phyloP scores from a whole-genome alignment of 2,113 vertebrate genomes.

The Pangasianodon hypophthalmus region DNA sequence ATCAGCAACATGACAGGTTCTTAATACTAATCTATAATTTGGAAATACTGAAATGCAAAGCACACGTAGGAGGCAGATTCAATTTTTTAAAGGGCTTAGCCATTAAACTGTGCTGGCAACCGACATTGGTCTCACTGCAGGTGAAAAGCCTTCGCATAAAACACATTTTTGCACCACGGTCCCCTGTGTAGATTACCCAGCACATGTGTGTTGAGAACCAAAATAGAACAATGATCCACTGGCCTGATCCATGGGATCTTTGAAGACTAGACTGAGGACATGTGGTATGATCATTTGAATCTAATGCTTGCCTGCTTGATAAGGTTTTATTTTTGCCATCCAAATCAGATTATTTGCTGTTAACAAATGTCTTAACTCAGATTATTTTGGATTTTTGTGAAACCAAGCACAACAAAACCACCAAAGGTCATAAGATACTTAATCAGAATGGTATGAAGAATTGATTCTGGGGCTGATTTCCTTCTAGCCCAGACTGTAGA shows the following conservation, averaged over 20 bases:
- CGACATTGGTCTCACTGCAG: conserved; percentile 1
- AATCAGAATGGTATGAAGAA: not conserved
- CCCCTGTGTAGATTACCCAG: not conserved
- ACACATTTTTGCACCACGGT: not conserved
- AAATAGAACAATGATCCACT: not conserved
- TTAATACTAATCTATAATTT: conserved; percentile 26
- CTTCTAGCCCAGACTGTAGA: not conserved
- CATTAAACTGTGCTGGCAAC: conserved; percentile 17
- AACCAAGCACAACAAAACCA: not conserved
- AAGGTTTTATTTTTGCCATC: not conserved
- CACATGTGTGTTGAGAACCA: not conserved
- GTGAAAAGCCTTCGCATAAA: conserved; percentile 3
- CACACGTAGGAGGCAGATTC: not conserved
- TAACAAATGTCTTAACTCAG: not conserved
- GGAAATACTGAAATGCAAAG: conserved; percentile 13
- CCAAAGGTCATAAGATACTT: not conserved
- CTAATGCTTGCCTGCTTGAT: not conserved
- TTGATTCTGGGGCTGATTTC: not conserved
- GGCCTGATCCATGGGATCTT: not conserved
- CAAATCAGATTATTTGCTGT: not conserved
- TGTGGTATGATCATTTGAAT: not conserved
- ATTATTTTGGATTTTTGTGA: not conserved
- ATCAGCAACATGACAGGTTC: conserved; percentile 21
- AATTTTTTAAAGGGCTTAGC: not conserved
- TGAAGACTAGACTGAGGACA: not conserved